Evolutionary conservation across 2,888 invertebrate genomes (phyloP), one percentile per base, ranked within the genome.

Genomic region (Pantelozetes paolii): DNA sequence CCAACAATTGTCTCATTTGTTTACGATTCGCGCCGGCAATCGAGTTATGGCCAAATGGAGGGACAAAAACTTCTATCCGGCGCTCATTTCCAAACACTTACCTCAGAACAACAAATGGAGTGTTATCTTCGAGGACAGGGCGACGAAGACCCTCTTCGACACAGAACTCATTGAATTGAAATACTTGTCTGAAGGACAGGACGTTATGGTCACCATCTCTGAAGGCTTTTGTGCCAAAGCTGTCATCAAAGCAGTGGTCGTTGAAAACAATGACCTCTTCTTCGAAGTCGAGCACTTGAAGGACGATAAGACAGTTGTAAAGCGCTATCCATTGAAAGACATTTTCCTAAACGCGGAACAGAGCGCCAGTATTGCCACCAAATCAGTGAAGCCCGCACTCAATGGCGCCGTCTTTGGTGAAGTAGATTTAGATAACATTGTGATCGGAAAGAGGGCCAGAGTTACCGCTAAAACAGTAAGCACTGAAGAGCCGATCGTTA

Each of bases 41-140:
- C 67, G 74, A 67, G 77, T 78, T 2, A 76, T 78, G 77, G 78
- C 77, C 23, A 78, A 77, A n/a, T 78, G 78, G 78, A 76, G 74
- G 71, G 78, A 78, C 73, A 77, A 77, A 15, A 78, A 75, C 67
- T 78, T 76, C 42, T 78, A 78, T 75, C 78, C 78, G 13, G 78
- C 77, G 20, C 71, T 62, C 48, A 75, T 77, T 1, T 42, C 62
- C 26, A 74, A 72, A 50, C 70, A 76, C 13, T n/a, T 70, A 20
- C 70, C 40, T 32, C 50, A 75, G 54, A 69, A 28, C 5, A 71
- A 75, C 57, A 71, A 67, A 42, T 75, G 75, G 75, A 26, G 28
- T 18, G 72, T 75, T 11, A 45, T n/a, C 45, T 75, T 75, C 54
- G 75, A 75, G 28, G 75, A 75, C 36, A 62, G 36, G 23, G 75